These are phyloP conservation scores for Scolopax rusticola DNA, from an alignment of 2,797 vertebrate species.

Conservation along the genomic window DNA sequence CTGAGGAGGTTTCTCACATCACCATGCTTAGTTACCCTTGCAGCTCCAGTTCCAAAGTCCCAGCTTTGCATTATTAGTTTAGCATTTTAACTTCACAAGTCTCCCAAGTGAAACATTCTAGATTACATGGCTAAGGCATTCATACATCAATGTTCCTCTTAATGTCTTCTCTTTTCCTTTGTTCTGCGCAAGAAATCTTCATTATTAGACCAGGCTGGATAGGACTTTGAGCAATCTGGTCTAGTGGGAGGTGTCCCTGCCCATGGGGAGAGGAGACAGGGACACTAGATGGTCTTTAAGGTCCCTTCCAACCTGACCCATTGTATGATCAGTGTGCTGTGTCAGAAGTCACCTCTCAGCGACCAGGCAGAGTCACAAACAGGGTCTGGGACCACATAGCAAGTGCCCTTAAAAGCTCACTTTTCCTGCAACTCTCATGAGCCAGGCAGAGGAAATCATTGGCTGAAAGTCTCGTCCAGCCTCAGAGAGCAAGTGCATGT, in stretches of 20 bases:
- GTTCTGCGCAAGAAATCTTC: not conserved
- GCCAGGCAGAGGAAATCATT: not conserved
- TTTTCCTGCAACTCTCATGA: not conserved
- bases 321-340: not conserved
- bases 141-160: no score
- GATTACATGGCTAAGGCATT: not conserved
- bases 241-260: not conserved
- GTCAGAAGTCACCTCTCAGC: not conserved
- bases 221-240: not conserved
- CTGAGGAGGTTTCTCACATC: not conserved
- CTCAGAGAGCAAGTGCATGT: not conserved
- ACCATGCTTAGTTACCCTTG: not conserved
- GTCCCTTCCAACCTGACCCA: no score
- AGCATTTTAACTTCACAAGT: not conserved
- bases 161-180: not conserved
- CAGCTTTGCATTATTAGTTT: not conserved
- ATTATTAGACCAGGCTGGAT: not conserved
- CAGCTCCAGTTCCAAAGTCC: not conserved
- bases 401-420: not conserved
- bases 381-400: not conserved
- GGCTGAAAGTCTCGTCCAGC: not conserved
- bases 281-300: no score
- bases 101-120: not conserved
- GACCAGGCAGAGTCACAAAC: not conserved
- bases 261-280: no score